Base-by-base conservation (phyloP, 1,140 invertebrate species). In the Halesus radiatus region DNA sequence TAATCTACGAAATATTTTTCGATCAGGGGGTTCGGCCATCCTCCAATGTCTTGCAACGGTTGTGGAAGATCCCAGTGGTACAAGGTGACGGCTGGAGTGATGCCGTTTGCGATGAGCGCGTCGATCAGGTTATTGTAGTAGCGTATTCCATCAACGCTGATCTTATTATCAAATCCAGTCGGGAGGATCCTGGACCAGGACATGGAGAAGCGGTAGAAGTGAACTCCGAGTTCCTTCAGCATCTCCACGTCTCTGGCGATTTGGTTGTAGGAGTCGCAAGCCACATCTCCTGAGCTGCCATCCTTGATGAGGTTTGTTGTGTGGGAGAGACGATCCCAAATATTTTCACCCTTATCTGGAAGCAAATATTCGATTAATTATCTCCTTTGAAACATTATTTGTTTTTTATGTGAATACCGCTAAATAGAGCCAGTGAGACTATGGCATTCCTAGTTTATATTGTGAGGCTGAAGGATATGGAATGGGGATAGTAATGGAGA, bases 251-350 rank as follows among this genome's bases (percentile, higher is more conserved):
- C 93, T 74, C 91, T 88, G 75, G 88, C 84, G 83, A 90, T 91
- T 58, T 89, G 86, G 81, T 93, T 84, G 84, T 93, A 93, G 32
- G 91, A 92, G 85, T 93, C 89, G 82, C 89, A 90, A 1, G 92
- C 91, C 16, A 92, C 82, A 84, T 93, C 90, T 1, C 91, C 92
- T 53, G 84, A 79, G 16, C 37, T 66, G 26, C 86, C 83, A 74
- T 89, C 87, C 1, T 60, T 78, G n/a, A 91, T 84, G 4, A 84
- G 85, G 29, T 87, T 85, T 26, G 86, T 79, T n/a, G 78, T 82
- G 75, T 10, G 84, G 3, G 85, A 85, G 58, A 87, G 88, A 13
- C 84, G 85, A 84, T 92, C 91, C 90, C 90, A 86, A 85, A 84
- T 84, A 56, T 84, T 87, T 79, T 84, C 84, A 53, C 85, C 85